Percentiles rank a stretch among this genome's conserved stretches.
Evolutionary conservation across 2,797 vertebrate species (phyloP).

Genomic region (Oreortyx pictus): DNA sequence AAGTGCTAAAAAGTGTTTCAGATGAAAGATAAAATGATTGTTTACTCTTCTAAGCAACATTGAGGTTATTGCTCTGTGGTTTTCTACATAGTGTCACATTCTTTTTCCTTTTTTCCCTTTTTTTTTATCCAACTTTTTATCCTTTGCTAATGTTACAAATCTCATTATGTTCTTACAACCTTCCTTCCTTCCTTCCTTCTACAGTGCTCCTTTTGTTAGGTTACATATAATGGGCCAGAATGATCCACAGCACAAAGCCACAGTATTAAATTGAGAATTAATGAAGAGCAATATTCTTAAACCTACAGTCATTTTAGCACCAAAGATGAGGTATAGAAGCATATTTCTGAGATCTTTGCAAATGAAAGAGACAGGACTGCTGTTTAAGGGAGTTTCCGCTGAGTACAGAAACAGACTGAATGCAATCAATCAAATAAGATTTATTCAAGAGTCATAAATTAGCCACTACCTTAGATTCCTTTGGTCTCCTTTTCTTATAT

Average conservation of each 20-base stretch:
- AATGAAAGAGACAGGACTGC: constrained; percentile 49
- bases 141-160: background rate
- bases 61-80: background rate
- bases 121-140: constrained; percentile 30
- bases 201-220: constrained; percentile 53
- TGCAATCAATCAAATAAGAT: constrained; percentile 66
- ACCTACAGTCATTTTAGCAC: constrained; percentile 41
- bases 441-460: constrained; percentile 73
- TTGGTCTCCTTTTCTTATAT: constrained; percentile 72
- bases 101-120: background rate
- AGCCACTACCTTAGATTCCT: constrained; percentile 70
- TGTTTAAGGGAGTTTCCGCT: constrained; percentile 57
- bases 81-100: background rate
- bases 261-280: constrained; percentile 28
- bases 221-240: constrained; percentile 38
- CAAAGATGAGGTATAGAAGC: constrained; percentile 25
- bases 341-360: constrained; percentile 61
- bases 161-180: constrained; percentile 1
- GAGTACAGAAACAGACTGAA: constrained; percentile 65
- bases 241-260: constrained; percentile 17
- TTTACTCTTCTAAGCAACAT: background rate
- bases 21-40: background rate
- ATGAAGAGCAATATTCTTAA: constrained; percentile 1
- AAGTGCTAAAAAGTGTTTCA: background rate
- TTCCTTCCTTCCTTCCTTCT: constrained; percentile 48